A percentile compares a stretch with the other conserved stretches of the same genome.
Conservation (phyloP, 2,797 vertebrate genomes). For the Poecilia wingei region DNA sequence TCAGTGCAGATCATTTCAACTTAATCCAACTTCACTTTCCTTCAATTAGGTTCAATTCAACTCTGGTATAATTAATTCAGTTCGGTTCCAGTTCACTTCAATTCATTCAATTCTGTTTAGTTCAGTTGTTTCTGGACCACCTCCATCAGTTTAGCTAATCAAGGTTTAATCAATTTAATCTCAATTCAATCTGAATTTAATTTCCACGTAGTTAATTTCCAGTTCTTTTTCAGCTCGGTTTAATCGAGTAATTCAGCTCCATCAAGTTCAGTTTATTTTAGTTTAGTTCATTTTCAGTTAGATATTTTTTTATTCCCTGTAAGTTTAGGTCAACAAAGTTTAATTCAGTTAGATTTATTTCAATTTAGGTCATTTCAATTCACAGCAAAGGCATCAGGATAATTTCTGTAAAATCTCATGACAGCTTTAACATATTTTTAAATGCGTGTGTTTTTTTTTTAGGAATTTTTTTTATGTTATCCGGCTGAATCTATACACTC, state of each 20-base stretch:
- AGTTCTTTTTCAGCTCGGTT: background rate
- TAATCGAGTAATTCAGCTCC: background rate
- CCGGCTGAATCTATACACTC: background rate
- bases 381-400: background rate
- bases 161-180: background rate
- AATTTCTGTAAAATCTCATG: background rate
- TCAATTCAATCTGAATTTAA: background rate
- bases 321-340: background rate
- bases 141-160: background rate
- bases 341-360: background rate
- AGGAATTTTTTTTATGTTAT: background rate
- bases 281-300: background rate
- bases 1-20: background rate
- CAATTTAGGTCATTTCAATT: background rate
- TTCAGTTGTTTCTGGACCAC: background rate
- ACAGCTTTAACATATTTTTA: too few relatives aligned
- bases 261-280: background rate
- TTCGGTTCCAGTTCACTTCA: background rate
- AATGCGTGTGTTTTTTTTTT: background rate
- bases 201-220: background rate
- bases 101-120: background rate
- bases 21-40: background rate
- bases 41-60: background rate
- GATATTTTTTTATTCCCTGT: background rate
- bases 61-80: background rate